Conservation (phyloP, 2,888 invertebrate species). For the Apamea anceps region DNA sequence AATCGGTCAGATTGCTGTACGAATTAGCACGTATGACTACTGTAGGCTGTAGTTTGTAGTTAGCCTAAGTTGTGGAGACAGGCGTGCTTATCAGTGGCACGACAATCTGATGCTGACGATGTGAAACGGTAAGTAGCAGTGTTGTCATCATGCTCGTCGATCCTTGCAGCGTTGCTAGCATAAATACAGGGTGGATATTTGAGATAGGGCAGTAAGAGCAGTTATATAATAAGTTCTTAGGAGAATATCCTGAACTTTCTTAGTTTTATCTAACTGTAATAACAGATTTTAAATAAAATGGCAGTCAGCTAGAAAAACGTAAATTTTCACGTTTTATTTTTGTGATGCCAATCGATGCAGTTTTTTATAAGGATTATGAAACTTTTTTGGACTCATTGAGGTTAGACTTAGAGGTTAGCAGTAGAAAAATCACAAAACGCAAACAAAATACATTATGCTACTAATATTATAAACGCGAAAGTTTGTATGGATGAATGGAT, state of each 20-base stretch:
- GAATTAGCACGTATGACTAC: background rate
- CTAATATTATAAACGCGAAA: too few species aligned
- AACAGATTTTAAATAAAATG: background rate
- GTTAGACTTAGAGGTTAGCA: background rate
- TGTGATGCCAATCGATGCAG: background rate
- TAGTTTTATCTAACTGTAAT: too few species aligned
- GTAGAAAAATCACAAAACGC: background rate
- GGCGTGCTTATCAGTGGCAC: conserved; percentile 69
- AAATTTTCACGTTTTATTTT: background rate
- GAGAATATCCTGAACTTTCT: background rate
- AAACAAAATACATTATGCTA: too few species aligned
- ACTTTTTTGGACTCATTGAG: background rate
- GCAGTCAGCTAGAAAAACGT: background rate
- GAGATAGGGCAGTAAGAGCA: background rate
- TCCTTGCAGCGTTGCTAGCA: background rate
- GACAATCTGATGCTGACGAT: conserved; percentile 65
- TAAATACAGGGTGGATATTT: background rate
- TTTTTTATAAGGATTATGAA: background rate
- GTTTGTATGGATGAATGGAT: too few species aligned
- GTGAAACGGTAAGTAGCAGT: conserved; percentile 38
- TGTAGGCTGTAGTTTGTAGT: conserved; percentile 18
- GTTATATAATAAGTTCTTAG: background rate
- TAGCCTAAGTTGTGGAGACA: conserved; percentile 21
- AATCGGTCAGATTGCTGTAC: background rate
- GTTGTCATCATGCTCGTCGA: conserved; percentile 4